Conservation (phyloP, 2,113 vertebrate species). For the Scomber scombrus region DNA sequence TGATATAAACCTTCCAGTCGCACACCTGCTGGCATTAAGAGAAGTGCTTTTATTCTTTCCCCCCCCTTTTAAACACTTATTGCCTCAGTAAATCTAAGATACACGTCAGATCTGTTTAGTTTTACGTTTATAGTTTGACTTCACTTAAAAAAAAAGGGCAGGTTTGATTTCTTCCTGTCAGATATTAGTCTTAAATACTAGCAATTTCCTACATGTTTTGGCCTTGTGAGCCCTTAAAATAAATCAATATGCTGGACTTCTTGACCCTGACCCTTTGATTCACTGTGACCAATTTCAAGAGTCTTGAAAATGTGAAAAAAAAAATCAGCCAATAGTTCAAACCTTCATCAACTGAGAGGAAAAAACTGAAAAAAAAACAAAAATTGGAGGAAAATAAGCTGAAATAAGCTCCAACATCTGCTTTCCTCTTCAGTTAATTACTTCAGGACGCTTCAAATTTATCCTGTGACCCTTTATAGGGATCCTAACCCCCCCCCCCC, state of each 20-base stretch:
- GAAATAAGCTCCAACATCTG: no score
- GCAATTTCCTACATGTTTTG: no score
- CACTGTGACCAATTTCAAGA: no score
- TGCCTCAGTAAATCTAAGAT: slow-evolving; percentile 22
- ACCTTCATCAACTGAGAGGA: no score
- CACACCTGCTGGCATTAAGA: slow-evolving; percentile 42
- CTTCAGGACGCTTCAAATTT: neutral
- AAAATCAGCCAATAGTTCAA: no score
- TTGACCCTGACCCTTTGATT: no score
- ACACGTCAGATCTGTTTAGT: neutral
- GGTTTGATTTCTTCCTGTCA: neutral
- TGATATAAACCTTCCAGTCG: slow-evolving; percentile 1
- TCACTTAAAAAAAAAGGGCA: neutral
- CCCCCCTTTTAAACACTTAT: neutral
- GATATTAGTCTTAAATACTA: no score
- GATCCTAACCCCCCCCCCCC: neutral
- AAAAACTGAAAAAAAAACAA: no score
- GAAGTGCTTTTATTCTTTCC: neutral
- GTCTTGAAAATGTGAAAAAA: no score
- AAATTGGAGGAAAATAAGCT: no score
- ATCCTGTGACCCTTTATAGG: neutral
- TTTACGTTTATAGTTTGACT: neutral
- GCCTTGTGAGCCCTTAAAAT: no score
- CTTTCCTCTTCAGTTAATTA: neutral
- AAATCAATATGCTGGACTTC: no score